phyloP scores from a whole-genome alignment of 1,140 invertebrate species.

The Sminthurides bifidus region DNA sequence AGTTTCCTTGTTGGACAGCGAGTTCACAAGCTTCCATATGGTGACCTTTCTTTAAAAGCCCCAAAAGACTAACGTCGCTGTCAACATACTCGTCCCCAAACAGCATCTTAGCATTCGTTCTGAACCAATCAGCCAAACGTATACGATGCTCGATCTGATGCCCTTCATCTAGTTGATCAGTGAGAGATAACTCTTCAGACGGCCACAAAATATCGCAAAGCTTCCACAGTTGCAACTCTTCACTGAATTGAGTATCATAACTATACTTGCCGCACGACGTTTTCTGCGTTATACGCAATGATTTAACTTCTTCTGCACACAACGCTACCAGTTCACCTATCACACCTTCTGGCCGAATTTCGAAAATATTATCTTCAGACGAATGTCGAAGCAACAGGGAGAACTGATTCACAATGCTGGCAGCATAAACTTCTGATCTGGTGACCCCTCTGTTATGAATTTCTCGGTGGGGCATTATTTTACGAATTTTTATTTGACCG shows the following conservation, averaged over 20 bases:
- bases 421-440: background rate
- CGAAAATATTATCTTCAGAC: background rate
- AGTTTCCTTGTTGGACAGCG: slow-evolving; percentile 17
- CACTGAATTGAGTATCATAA: background rate
- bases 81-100: slow-evolving; percentile 17
- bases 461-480: background rate
- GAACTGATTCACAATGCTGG: background rate
- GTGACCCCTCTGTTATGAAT: background rate
- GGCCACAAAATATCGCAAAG: slow-evolving; percentile 24
- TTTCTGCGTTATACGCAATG: background rate
- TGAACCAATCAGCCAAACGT: slow-evolving; percentile 16
- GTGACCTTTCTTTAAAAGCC: slow-evolving; percentile 14
- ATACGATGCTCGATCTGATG: slow-evolving; percentile 10
- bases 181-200: background rate
- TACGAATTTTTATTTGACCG: background rate
- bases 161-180: background rate
- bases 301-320: background rate
- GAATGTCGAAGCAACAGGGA: background rate
- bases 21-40: slow-evolving; percentile 15
- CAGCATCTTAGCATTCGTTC: slow-evolving; percentile 10
- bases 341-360: background rate
- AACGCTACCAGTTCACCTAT: background rate
- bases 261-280: background rate
- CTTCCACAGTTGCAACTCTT: slow-evolving; percentile 21
- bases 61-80: slow-evolving; percentile 3